A percentile compares a stretch with the other conserved stretches of the same genome.
Conservation (phyloP, 2,113 vertebrate genomes). For the Onychostruthus taczanowskii region DNA sequence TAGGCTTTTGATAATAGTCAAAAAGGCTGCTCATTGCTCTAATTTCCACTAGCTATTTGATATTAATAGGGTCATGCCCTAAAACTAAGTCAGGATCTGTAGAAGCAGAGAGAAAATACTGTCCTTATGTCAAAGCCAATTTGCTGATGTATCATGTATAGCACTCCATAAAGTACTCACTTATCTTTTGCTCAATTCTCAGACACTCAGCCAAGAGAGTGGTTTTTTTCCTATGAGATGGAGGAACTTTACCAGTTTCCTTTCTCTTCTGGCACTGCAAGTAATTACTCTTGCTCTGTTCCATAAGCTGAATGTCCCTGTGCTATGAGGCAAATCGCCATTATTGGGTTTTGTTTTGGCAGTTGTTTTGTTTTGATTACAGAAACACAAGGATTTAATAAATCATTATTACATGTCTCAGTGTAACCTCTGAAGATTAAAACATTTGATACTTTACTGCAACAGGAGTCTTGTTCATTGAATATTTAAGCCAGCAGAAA, state of each 20-base stretch:
- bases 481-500: background rate
- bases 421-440: constrained; percentile 57
- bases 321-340: constrained; percentile 67
- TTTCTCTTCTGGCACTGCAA: constrained; percentile 81
- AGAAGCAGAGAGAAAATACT: background rate
- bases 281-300: constrained; percentile 72
- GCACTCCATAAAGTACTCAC: background rate
- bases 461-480: background rate
- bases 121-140: background rate
- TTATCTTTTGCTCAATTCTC: constrained; percentile 61
- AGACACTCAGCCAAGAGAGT: constrained; percentile 67
- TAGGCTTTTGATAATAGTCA: background rate
- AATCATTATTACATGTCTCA: constrained; percentile 50
- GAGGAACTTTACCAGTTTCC: constrained; percentile 67
- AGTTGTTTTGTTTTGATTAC: constrained; percentile 17
- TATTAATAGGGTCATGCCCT: background rate
- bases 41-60: background rate
- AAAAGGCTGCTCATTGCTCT: background rate
- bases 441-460: constrained; percentile 21
- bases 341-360: background rate
- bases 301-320: constrained; percentile 77
- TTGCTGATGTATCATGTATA: background rate
- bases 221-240: constrained; percentile 79
- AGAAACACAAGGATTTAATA: constrained; percentile 69
- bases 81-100: background rate